Base-by-base conservation (phyloP, 2,888 invertebrate genomes). In the Ommatoiulus sabulosus region DNA sequence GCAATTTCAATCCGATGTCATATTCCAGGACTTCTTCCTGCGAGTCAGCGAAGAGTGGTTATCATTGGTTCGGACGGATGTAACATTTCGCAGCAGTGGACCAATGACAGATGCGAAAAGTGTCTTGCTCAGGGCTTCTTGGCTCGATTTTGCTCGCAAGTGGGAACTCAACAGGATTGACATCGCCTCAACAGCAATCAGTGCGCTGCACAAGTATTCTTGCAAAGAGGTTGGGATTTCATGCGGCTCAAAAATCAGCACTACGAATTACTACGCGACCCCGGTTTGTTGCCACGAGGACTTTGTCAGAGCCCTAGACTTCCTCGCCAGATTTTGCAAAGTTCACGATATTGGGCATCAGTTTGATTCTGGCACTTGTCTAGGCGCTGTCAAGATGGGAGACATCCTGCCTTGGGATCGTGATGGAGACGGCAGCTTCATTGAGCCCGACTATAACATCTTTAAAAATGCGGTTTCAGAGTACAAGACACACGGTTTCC, bases 351-450 rank as follows among this genome's bases (percentile, higher is more conserved):
- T 91, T 7, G 87, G 91, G 8, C 92, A 92, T 90, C 91, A 92
- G 87, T 89, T 92, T 17, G 91, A 91, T 63, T 91, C 91, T 43
- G 92, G 92, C 6, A 91, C 92, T 4, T 86, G 91, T 10, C 90
- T 92, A 6, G 92, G 92, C 17, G 92, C 92, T 17, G 91, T 92
- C 24, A 92, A 92, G 89, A 90, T 92, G 48, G 89, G 90, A 43
- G 91, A 91, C 87, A 90, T 91, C 85, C 90, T 92, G 44, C 92
- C 92, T 8, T 92, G 92, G 92, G 92, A 92, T 89, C 89, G 91
- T n/a, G 92, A 92, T 90, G 91, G 90, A 20, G 92, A 92, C 89
- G 89, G 92, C 6, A 89, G 90, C 10, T 91, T 91, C 88, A 88
- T 90, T 8, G 89, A 91, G 3, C 87, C 89, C 17, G 91, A 91